Evolutionary conservation across 1,140 invertebrate species (phyloP).

Genomic region (Eupeodes corollae): DNA sequence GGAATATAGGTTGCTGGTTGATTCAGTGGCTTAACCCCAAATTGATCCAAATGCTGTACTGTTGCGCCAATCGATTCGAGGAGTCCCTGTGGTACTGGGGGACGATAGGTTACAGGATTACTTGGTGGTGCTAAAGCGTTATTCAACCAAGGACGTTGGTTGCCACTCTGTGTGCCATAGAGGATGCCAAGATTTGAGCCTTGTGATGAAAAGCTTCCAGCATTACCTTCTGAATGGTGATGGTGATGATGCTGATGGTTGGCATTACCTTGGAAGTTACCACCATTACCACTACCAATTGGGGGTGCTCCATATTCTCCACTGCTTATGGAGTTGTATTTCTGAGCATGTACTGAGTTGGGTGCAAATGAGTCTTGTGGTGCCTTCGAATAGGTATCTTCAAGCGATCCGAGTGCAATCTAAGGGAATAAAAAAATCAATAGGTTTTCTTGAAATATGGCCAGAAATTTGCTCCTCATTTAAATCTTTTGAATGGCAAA

Average conservation of each 20-base stretch:
- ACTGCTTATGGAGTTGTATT: conserved; percentile 17
- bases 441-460: neutral
- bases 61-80: conserved; percentile 49
- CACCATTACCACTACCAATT: neutral
- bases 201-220: conserved; percentile 8
- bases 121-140: conserved; percentile 40
- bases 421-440: neutral
- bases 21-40: conserved; percentile 29
- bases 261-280: conserved; percentile 32
- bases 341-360: conserved; percentile 17
- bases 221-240: neutral
- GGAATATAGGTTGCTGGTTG: conserved; percentile 48
- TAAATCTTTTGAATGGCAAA: too few relatives aligned
- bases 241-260: conserved; percentile 23
- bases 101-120: conserved; percentile 53
- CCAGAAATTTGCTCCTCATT: too few relatives aligned
- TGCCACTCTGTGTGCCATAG: conserved; percentile 34
- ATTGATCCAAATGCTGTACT: conserved; percentile 40
- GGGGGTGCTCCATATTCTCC: conserved; percentile 12
- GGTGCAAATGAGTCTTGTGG: conserved; percentile 25
- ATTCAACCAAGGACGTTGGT: conserved; percentile 13
- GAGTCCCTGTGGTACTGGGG: conserved; percentile 53
- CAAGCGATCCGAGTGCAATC: conserved; percentile 16
- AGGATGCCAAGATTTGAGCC: conserved; percentile 19
- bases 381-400: conserved; percentile 24